These are phyloP conservation scores for Streblospio benedicti DNA, from an alignment of 1,140 invertebrate genomes.

Conservation along the genomic window DNA sequence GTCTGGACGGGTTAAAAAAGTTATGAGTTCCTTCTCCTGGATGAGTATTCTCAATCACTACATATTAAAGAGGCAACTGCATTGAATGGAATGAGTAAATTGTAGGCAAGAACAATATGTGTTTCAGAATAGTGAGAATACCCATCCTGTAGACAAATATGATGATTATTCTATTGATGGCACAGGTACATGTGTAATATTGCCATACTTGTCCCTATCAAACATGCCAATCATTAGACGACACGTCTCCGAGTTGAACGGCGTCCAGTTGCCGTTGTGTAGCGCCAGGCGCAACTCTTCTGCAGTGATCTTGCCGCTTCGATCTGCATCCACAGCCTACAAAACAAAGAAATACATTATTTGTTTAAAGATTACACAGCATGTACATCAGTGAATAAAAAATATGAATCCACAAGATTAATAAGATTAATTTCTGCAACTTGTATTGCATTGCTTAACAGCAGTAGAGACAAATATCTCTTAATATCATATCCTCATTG, in stretches of 20 bases:
- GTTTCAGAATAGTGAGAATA: no score
- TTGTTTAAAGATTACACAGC: not conserved
- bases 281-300: slow-evolving; percentile 42
- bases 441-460: not conserved
- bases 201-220: slow-evolving; percentile 48
- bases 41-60: no score
- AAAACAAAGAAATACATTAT: not conserved
- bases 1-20: no score
- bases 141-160: no score
- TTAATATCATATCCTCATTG: not conserved
- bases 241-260: slow-evolving; percentile 45
- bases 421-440: not conserved
- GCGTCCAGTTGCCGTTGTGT: slow-evolving; percentile 45
- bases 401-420: not conserved
- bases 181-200: no score
- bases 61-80: no score
- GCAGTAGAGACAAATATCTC: not conserved
- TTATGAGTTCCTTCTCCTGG: no score
- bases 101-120: no score
- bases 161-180: no score
- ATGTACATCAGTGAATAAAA: not conserved
- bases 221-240: slow-evolving; percentile 62
- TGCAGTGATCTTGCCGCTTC: slow-evolving; percentile 51
- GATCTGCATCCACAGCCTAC: slow-evolving; percentile 69
- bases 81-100: no score